These are phyloP conservation scores for Heliocidaris erythrogramma DNA, from an alignment of 35 echinoderm and acorn worm species.

Conservation along the genomic window DNA sequence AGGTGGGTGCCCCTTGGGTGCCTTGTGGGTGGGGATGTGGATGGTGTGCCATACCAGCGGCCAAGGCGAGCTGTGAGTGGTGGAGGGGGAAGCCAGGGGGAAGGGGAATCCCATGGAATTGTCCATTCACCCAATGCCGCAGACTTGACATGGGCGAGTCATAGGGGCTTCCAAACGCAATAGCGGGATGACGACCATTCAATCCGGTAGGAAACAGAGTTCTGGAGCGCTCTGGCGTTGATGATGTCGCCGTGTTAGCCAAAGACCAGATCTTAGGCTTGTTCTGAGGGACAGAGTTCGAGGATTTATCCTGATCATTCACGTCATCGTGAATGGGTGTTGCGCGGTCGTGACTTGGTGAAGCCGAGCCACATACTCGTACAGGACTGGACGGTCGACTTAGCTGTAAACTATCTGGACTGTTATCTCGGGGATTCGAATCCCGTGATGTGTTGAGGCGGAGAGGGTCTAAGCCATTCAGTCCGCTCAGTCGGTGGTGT, in stretches of 20 bases:
- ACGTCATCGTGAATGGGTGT: constrained; percentile 45
- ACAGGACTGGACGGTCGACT: constrained; percentile 36
- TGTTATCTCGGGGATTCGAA: not conserved
- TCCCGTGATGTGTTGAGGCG: not conserved
- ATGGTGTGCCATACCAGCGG: constrained; percentile 33
- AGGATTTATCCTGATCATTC: constrained; percentile 46
- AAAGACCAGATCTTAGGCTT: constrained; percentile 99
- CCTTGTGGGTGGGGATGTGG: constrained; percentile 25
- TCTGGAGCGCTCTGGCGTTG: constrained; percentile 59
- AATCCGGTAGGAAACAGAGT: constrained; percentile 47
- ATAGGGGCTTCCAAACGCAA: constrained; percentile 45
- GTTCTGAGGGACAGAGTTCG: constrained; percentile 42
- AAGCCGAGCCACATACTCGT: not conserved
- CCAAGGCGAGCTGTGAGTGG: constrained; percentile 21
- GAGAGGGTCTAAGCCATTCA: constrained; percentile 23
- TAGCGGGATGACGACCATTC: constrained; percentile 45
- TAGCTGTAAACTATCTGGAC: constrained; percentile 12
- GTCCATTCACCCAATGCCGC: constrained; percentile 72
- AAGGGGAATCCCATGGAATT: constrained; percentile 61
- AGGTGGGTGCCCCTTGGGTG: constrained; percentile 51
- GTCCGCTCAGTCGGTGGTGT: constrained; percentile 23
- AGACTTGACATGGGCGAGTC: constrained; percentile 63
- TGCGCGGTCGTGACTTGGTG: constrained; percentile 40
- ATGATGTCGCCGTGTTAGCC: constrained; percentile 90
- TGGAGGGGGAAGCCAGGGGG: constrained; percentile 57